Evolutionary conservation across 2,113 vertebrate genomes (phyloP), one percentile per base, ranked within the genome.

Genomic region (Paratilapia polleni): DNA sequence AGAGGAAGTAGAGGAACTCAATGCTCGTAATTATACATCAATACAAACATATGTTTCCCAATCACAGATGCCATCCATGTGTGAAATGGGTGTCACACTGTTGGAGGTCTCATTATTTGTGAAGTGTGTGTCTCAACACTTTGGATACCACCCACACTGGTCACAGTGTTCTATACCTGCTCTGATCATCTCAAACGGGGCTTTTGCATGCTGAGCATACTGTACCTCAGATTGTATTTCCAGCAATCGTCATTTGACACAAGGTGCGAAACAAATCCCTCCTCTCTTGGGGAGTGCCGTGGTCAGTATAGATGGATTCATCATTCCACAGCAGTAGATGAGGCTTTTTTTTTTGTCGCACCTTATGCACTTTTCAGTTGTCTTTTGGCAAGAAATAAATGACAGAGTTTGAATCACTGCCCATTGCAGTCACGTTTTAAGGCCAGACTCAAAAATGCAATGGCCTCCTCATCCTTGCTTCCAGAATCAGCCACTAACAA

Each of bases 21-120:
- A 81, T 87, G 90, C 88, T 91, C 90, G 91, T 95, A 95, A 96
- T 95, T 95, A 95, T 94, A 94, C 95, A 95, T 95, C 94, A 94
- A 95, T 94, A 94, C 88, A 91, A 93, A 95, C 94, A 95, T 90
- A 89, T 94, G 92, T 95, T 94, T 94, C 90, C 93, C 94, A 92
- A 93, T 95, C 94, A 93, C 91, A 91, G 93, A 91, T 93, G 90
- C 82, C 92, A 91, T 90, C 93, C 95, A 95, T 95, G 95, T 96
- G 95, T 96, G 95, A 96, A 96, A 96, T 96, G 94, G 94, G 92
- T 94, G 94, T 90, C 90, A 92, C 89, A 87, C 89, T 54, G 66
- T 91, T 86, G 86, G 91, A 92, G 85, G 91, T 88, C 91, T 95
- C 91, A 92, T 94, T 95, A 94, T 92, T 92, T 78, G 77, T 81